Conservation (phyloP, 2,113 vertebrate genomes). For the Caretta caretta region DNA sequence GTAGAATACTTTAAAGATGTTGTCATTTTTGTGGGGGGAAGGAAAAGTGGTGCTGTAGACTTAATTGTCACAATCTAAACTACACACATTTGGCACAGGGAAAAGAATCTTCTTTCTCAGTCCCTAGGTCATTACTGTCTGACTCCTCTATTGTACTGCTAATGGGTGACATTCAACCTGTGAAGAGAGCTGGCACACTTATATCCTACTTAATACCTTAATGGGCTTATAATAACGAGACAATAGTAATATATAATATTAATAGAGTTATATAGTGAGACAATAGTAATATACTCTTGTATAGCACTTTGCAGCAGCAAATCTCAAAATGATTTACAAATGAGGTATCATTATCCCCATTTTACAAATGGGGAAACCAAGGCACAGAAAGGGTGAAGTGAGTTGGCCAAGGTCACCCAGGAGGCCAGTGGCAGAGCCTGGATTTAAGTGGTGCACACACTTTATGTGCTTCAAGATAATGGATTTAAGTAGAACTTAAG, state of each 20-base stretch:
- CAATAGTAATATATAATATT: neutral
- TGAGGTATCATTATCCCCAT: neutral
- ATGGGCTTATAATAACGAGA: neutral
- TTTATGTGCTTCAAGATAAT: neutral
- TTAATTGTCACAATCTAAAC: neutral
- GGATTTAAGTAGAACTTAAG: neutral
- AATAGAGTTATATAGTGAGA: neutral
- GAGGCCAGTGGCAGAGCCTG: neutral
- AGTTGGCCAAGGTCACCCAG: neutral
- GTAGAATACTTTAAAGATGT: neutral
- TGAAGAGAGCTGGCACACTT: neutral
- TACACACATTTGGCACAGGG: neutral
- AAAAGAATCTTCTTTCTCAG: neutral
- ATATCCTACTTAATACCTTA: neutral
- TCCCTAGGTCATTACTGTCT: neutral
- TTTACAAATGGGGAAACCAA: neutral
- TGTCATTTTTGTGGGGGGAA: neutral
- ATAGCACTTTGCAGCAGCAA: neutral
- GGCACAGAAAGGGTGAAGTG: neutral
- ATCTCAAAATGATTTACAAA: neutral
- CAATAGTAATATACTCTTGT: neutral
- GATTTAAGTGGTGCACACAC: neutral
- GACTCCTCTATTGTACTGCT: neutral
- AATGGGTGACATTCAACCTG: neutral
- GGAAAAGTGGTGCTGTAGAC: neutral